These are phyloP conservation scores for Ophiothrix spiculata DNA, from an alignment of 35 echinoderm and acorn worm genomes.

Conservation along the genomic window DNA sequence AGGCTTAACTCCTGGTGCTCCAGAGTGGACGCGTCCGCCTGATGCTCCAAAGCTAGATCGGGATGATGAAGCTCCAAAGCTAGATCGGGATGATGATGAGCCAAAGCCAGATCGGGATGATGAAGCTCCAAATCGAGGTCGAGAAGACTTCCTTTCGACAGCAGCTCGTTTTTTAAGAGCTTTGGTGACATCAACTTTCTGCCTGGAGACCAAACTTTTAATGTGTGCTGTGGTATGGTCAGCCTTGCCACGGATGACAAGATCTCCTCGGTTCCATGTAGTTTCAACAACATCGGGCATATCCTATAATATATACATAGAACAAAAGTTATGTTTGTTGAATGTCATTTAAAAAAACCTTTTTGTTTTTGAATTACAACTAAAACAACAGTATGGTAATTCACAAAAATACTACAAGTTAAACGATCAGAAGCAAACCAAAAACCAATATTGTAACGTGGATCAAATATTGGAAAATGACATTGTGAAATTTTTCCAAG, in stretches of 20 bases:
- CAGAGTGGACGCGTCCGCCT: neutral
- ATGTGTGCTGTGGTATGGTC: constrained; percentile 85
- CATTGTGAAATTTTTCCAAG: no score
- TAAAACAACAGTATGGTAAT: no score
- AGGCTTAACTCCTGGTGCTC: constrained; percentile 17
- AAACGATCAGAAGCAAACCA: no score
- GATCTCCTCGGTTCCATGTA: constrained; percentile 71
- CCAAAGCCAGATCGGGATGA: no score
- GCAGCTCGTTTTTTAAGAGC: constrained; percentile 58
- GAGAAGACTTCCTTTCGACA: neutral
- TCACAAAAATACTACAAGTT: no score
- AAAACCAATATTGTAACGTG: no score
- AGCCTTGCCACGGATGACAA: constrained; percentile 60
- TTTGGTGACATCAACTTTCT: constrained; percentile 73
- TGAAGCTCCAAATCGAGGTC: neutral
- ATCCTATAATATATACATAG: constrained; percentile 54
- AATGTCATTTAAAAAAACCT: no score
- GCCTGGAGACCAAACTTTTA: constrained; percentile 73
- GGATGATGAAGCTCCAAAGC: neutral
- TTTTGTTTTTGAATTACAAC: no score
- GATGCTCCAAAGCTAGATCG: neutral
- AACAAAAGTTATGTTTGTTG: no score
- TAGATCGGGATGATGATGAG: no score
- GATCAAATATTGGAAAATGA: no score
- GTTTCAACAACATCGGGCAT: constrained; percentile 63